Evolutionary conservation across 2,888 invertebrate genomes (phyloP).

Genomic region (Mesorhabditis sp.): DNA sequence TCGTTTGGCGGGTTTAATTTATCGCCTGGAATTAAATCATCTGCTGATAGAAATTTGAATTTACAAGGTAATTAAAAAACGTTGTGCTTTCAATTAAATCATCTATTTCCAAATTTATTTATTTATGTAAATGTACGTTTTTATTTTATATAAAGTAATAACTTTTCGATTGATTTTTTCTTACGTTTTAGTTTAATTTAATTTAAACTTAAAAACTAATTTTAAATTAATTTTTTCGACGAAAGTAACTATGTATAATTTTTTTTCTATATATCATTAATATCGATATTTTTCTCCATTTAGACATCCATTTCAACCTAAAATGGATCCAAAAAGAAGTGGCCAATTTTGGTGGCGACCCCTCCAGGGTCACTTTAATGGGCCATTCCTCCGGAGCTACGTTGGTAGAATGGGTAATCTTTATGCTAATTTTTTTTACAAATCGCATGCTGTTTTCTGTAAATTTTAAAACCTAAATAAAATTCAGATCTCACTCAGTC

Average conservation of each 20-base stretch:
- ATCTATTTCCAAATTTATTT: too few relatives aligned
- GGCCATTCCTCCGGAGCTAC: neutral
- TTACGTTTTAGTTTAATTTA: too few relatives aligned
- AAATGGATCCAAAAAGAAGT: neutral
- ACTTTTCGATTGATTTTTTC: too few relatives aligned
- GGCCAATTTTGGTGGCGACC: neutral
- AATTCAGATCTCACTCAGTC: neutral
- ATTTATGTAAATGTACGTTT: too few relatives aligned
- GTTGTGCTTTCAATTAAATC: neutral
- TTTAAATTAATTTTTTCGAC: too few relatives aligned
- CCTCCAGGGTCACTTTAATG: neutral
- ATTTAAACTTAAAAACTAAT: too few relatives aligned
- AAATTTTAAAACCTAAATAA: too few relatives aligned
- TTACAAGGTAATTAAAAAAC: conserved; percentile 12
- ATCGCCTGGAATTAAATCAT: conserved; percentile 11
- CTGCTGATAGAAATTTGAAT: conserved; percentile 17
- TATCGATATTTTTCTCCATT: neutral
- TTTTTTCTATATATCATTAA: too few relatives aligned
- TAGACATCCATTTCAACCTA: neutral
- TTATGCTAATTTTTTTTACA: neutral
- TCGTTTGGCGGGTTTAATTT: conserved; percentile 23
- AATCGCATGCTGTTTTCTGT: too few relatives aligned
- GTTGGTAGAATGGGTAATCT: neutral
- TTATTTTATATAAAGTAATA: too few relatives aligned
- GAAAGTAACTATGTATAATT: too few relatives aligned